Evolutionary conservation across 1,140 invertebrate genomes (phyloP).

Genomic region (Lepidurus arcticus): DNA sequence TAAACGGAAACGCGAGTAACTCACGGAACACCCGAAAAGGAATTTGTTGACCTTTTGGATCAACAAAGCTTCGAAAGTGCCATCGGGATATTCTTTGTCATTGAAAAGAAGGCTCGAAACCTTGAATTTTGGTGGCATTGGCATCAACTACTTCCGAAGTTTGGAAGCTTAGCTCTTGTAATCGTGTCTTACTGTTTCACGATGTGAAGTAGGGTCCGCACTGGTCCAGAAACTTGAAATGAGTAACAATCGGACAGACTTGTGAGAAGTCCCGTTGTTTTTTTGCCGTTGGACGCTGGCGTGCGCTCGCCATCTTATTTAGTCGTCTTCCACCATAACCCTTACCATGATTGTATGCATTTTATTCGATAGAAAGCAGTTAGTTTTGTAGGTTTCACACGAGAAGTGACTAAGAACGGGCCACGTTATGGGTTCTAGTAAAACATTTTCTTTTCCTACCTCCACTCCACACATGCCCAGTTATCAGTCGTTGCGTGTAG

Average conservation of each 20-base stretch:
- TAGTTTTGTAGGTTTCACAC: background rate
- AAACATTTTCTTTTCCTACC: background rate
- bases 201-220: background rate
- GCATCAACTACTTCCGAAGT: background rate
- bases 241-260: background rate
- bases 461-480: background rate
- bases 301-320: background rate
- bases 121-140: background rate
- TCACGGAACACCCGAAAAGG: no score
- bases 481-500: no score
- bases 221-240: background rate
- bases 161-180: background rate
- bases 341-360: background rate
- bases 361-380: background rate
- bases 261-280: background rate
- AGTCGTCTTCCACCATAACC: background rate
- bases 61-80: background rate
- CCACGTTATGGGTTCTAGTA: background rate
- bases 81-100: background rate
- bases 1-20: no score
- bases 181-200: background rate
- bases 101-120: background rate
- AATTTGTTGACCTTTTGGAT: no score
- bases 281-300: background rate
- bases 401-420: background rate